Evolutionary conservation across 2,113 vertebrate species (phyloP), one percentile per base, ranked within the genome.

Genomic region (Lepus timidus): DNA sequence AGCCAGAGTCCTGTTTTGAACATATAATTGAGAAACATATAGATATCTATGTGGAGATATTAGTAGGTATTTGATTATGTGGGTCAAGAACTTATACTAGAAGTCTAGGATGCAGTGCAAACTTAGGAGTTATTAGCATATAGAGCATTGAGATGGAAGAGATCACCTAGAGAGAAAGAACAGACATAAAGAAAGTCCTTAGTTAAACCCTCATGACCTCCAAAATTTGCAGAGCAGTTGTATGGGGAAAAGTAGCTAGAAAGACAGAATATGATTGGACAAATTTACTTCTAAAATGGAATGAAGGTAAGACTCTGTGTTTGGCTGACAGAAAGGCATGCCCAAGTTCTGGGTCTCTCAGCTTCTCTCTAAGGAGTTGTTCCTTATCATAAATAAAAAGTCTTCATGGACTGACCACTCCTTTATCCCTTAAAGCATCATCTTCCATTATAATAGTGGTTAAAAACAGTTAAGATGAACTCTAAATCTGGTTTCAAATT

Each of bases 401-500:
- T 68, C 44, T 65, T 2, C 17, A 13, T 9, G 49, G 31, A 25
- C 23, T 76, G n/a, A 75, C 44, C 9, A 16, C 12, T 33, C 19
- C 11, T 33, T 11, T 22, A 19, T 36, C 39, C 58, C 9, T 23
- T 39, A 52, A 31, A 33, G 14, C 8, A 39, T 44, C 16, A 16
- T 58, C 51, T 14, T 44, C 36, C 39, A 58, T 36, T 44, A 58
- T 31, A 31, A 27, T 29, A 91, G 79, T 17, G 55, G 8, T 70
- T 80, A 29, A 93, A 79, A 80, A 73, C 36, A 71, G 31, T 49
- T 33, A 19, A 58, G 39, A 36, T 33, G 76, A 73, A 16, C 58
- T 94, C 4, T 91, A 65, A 67, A 61, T 39, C 44, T 84, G 23
- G 7, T 91, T 79, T 93, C 75, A 71, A 79, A 49, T 94, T 73